A percentile compares a stretch with the other conserved stretches of the same genome.
These are phyloP conservation scores for Pachliopta kotzebuea DNA, from an alignment of 2,888 invertebrate genomes.

Conservation along the genomic window DNA sequence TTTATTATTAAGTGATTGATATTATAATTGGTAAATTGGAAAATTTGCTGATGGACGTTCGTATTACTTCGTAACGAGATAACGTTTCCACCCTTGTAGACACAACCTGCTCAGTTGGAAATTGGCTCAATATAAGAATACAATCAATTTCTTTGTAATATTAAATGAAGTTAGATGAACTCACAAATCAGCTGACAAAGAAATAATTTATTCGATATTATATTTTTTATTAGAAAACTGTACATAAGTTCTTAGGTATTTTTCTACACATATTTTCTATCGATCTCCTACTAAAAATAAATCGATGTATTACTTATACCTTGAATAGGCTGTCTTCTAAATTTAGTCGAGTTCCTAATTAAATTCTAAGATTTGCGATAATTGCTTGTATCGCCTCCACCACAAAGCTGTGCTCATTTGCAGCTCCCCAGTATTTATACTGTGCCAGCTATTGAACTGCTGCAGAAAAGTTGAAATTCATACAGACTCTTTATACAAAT, in stretches of 20 bases:
- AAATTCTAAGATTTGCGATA: no score
- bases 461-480: no score
- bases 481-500: no score
- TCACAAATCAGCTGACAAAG: background rate
- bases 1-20: no score
- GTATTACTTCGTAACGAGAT: background rate
- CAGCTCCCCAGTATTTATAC: no score
- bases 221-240: background rate
- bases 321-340: no score
- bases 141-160: constrained; percentile 2
- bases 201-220: constrained; percentile 2
- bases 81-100: background rate
- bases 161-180: background rate
- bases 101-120: background rate
- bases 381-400: no score
- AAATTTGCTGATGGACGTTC: background rate
- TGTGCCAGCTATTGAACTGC: no score
- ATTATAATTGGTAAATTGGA: background rate
- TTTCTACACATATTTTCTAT: background rate
- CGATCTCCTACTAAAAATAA: no score
- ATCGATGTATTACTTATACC: no score
- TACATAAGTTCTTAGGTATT: background rate
- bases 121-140: background rate
- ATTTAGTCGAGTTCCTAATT: no score
- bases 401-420: no score